A percentile compares a stretch with the other conserved stretches of the same genome.
Conservation (phyloP, 2,797 vertebrate species). For the Sebastes reedi region DNA sequence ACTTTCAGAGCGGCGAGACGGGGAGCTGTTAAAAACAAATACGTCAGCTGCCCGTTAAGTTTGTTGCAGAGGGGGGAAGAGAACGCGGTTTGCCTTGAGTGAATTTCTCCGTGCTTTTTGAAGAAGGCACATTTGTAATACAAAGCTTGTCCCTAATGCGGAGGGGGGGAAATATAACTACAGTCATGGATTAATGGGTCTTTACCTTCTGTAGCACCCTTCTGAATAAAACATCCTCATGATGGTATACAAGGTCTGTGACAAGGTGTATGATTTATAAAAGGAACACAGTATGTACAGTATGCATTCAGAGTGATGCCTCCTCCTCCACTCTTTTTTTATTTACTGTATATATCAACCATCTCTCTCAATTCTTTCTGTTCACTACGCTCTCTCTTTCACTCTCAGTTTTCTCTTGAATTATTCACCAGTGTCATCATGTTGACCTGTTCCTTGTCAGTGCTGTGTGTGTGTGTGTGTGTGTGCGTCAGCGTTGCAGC, state of each 20-base stretch:
- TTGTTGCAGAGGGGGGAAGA: not conserved
- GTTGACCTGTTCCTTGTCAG: constrained; percentile 87
- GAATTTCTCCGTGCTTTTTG: not conserved
- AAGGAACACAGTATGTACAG: constrained; percentile 37
- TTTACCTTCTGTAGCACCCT: constrained; percentile 33
- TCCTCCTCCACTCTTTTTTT: constrained; percentile 53
- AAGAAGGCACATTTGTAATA: constrained; percentile 19
- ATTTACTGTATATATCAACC: constrained; percentile 77
- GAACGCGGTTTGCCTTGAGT: not conserved
- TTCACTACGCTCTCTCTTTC: constrained; percentile 62
- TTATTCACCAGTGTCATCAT: constrained; percentile 87
- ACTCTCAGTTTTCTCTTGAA: constrained; percentile 80
- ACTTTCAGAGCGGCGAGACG: constrained; percentile 16
- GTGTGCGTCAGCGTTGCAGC: constrained; percentile 9
- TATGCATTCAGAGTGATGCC: constrained; percentile 32
- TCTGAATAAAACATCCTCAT: constrained; percentile 51
- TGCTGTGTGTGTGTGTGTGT: constrained; percentile 41
- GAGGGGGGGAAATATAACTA: not conserved
- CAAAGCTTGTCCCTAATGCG: constrained; percentile 12
- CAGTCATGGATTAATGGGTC: constrained; percentile 36
- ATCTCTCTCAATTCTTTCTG: constrained; percentile 60
- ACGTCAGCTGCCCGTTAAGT: constrained; percentile 12
- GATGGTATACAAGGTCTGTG: constrained; percentile 36
- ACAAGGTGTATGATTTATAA: constrained; percentile 61
- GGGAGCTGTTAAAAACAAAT: constrained; percentile 50